Evolutionary conservation across 2,797 vertebrate species (phyloP), one percentile per base, ranked within the genome.

Genomic region (Gastrophryne carolinensis): DNA sequence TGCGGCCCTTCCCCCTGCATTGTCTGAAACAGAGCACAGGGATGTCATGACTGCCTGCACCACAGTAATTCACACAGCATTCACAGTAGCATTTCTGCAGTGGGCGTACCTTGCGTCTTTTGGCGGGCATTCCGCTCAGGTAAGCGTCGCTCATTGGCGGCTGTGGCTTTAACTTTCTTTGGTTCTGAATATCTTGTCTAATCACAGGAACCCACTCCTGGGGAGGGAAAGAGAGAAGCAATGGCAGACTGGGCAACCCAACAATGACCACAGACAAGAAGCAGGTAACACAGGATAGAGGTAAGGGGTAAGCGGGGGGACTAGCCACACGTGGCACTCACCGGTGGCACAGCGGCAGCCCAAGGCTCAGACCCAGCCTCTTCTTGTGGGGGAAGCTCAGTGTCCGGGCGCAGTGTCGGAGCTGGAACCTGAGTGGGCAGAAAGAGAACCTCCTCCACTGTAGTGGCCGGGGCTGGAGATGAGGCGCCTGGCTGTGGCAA

Each of bases 181-280:
- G 95, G 56, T 87, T 92, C 83, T 96, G 90, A 86, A 96, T 91
- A 66, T 97, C 95, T 80, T 94, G 93, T 49, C 93, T 91, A 84
- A 96, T 97, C 69, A 97, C 95, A 69, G 95, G 94, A 23, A 97
- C 94, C 95, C 95, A 97, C 63, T 97, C 95, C 95, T 97, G 72
- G 44, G 7, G 62, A 19, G 19, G 10, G 10, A 29, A 21, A 27
- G 17, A 49, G 12, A 6, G 4, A 34, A 19, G 6, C 49, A 52
- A 7, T 10, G 17, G 17, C 15, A 17, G 15, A 15, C n/a, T 1
- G 66, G 50, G 44, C 1, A 24, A 19, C 13, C 2, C 12, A 57
- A 15, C 23, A n/a, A 13, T 3, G 13, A n/a, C 0, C 5, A 13
- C 8, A 44, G 7, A 44, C n/a, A 44, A 0, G n/a, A 17, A 7